Evolutionary conservation across 2,113 vertebrate genomes (phyloP).

Genomic region (Holacanthus passer): DNA sequence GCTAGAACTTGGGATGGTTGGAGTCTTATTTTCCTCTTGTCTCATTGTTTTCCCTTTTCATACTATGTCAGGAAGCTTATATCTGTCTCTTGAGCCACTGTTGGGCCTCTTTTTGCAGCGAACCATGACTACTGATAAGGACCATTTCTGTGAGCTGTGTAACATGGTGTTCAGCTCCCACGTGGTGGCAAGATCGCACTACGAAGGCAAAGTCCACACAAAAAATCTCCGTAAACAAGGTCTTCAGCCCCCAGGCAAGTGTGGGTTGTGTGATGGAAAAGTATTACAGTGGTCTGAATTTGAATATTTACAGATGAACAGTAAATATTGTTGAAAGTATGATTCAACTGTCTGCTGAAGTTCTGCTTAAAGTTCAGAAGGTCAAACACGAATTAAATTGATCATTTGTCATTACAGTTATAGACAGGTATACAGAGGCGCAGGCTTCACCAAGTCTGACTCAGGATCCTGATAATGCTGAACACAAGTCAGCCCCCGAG

Average conservation of each 20-base stretch:
- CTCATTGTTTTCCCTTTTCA: not conserved
- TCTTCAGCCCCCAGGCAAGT: conserved; percentile 62
- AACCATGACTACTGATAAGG: conserved; percentile 73
- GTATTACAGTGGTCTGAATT: not conserved
- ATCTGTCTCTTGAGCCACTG: not conserved
- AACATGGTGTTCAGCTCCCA: conserved; percentile 87
- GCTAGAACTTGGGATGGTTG: not conserved
- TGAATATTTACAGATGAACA: not conserved
- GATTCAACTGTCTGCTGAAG: not conserved
- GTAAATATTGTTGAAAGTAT: not conserved
- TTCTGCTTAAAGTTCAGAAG: not conserved
- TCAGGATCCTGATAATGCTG: conserved; percentile 6
- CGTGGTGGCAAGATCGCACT: conserved; percentile 85
- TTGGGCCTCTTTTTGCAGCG: conserved; percentile 67
- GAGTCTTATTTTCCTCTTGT: not conserved
- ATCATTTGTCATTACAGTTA: conserved; percentile 16
- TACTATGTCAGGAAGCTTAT: not conserved
- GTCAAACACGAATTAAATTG: not conserved
- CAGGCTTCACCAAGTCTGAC: not conserved
- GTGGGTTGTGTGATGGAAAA: not conserved
- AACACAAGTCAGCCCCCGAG: conserved; percentile 26
- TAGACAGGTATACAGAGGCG: conserved; percentile 30
- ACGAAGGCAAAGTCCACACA: conserved; percentile 85
- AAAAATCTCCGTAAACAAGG: conserved; percentile 84
- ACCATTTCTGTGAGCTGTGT: conserved; percentile 86